These are phyloP conservation scores for Diorhabda elongata DNA, from an alignment of 1,140 invertebrate species.

Conservation along the genomic window DNA sequence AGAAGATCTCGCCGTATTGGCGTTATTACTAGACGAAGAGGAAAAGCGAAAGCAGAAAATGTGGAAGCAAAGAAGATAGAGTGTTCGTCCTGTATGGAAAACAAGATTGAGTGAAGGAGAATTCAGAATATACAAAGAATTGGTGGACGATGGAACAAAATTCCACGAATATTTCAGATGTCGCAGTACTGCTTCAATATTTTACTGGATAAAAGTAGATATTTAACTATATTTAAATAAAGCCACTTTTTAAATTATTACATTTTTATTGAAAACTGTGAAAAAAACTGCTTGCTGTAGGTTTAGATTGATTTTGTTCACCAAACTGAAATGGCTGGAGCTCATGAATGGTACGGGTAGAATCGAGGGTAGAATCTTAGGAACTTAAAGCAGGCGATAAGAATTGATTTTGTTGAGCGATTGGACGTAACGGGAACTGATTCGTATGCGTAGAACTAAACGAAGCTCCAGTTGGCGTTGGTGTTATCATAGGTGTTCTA, in stretches of 20 bases:
- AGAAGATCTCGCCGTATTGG: too few relatives aligned
- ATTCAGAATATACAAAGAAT: too few relatives aligned
- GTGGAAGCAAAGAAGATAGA: constrained; percentile 15
- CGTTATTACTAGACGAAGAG: neutral
- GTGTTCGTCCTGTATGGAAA: too few relatives aligned
- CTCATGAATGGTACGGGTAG: too few relatives aligned
- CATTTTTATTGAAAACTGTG: neutral
- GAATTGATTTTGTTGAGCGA: neutral
- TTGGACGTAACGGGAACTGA: neutral
- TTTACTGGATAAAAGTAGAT: constrained; percentile 20
- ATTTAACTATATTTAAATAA: constrained; percentile 4
- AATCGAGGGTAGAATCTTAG: too few relatives aligned
- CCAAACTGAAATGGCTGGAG: too few relatives aligned
- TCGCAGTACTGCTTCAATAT: constrained; percentile 7
- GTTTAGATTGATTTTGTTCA: neutral
- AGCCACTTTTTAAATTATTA: neutral
- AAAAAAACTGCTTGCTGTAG: neutral
- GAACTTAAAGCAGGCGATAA: too few relatives aligned
- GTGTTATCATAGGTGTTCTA: neutral
- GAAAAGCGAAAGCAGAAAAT: constrained; percentile 11
- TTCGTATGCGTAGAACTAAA: neutral
- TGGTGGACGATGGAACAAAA: constrained; percentile 15
- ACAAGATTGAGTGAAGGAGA: too few relatives aligned
- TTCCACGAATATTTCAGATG: constrained; percentile 22
- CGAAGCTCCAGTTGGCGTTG: neutral